Evolutionary conservation across 2,113 vertebrate species (phyloP).

Genomic region (Delphinapterus leucas): DNA sequence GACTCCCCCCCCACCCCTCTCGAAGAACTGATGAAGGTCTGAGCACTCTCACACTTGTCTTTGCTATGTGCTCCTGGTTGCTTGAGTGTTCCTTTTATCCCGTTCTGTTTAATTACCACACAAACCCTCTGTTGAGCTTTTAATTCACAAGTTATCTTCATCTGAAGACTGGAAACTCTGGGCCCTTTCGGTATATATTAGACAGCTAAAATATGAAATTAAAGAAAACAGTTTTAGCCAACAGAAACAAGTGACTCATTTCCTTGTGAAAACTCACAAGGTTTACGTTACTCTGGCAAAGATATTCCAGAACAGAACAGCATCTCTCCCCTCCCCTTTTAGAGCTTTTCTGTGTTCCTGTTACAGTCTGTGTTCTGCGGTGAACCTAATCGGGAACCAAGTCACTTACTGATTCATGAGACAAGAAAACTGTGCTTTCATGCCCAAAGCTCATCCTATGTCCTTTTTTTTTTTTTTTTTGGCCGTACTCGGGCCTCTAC

Average conservation of each 20-base stretch:
- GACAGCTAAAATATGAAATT: slow-evolving; percentile 88
- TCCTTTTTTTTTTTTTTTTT: slow-evolving; percentile 13
- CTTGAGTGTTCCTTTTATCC: slow-evolving; percentile 71
- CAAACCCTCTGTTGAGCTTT: slow-evolving; percentile 78
- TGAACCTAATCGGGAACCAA: slow-evolving; percentile 87
- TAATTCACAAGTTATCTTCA: slow-evolving; percentile 82
- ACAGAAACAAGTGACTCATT: slow-evolving; percentile 90
- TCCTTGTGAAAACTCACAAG: slow-evolving; percentile 88
- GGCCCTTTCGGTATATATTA: slow-evolving; percentile 84
- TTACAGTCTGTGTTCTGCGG: slow-evolving; percentile 79
- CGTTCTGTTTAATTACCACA: slow-evolving; percentile 71
- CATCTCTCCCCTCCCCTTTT: slow-evolving; percentile 76
- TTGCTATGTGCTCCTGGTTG: neutral
- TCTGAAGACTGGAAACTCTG: slow-evolving; percentile 79
- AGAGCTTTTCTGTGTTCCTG: slow-evolving; percentile 82
- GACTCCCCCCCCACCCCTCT: neutral
- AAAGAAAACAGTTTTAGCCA: slow-evolving; percentile 88
- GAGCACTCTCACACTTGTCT: slow-evolving; percentile 30
- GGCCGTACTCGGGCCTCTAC: too few relatives aligned
- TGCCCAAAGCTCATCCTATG: slow-evolving; percentile 63
- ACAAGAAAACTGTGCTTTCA: slow-evolving; percentile 72
- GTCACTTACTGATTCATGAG: slow-evolving; percentile 79
- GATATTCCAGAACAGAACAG: slow-evolving; percentile 84
- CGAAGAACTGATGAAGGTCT: slow-evolving; percentile 5
- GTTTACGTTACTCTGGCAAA: slow-evolving; percentile 88